Conservation (phyloP, 2,888 invertebrate genomes). For the Scaptomyza flava region DNA sequence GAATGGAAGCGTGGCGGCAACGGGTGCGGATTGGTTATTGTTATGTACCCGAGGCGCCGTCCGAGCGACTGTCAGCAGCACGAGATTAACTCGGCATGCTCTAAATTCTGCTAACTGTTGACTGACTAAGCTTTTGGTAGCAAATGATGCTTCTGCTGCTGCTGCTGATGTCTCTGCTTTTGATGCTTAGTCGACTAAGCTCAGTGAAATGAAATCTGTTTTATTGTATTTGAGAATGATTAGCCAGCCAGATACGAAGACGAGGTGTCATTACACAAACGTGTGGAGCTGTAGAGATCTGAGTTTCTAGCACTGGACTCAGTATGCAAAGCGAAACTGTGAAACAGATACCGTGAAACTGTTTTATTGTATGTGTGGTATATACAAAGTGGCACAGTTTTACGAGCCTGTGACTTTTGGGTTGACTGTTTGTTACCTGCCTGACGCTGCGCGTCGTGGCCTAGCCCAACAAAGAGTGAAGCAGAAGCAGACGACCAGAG, state of each 20-base stretch:
- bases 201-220: slow-evolving; percentile 60
- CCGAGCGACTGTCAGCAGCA: slow-evolving; percentile 51
- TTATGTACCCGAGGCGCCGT: slow-evolving; percentile 49
- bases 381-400: slow-evolving; percentile 63
- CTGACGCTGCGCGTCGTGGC: slow-evolving; percentile 27
- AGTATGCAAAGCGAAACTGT: slow-evolving; percentile 50
- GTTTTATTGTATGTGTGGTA: slow-evolving; percentile 12
- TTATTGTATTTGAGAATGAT: slow-evolving; percentile 78
- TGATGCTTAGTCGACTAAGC: slow-evolving; percentile 32
- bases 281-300: slow-evolving; percentile 28
- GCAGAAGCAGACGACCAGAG: slow-evolving; percentile 36
- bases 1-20: not conserved
- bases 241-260: slow-evolving; percentile 64
- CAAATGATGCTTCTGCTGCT: slow-evolving; percentile 46
- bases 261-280: slow-evolving; percentile 61
- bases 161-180: not conserved
- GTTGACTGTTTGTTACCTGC: slow-evolving; percentile 53
- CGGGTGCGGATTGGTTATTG: slow-evolving; percentile 23
- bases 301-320: slow-evolving; percentile 8
- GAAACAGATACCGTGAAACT: slow-evolving; percentile 18
- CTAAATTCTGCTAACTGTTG: slow-evolving; percentile 59
- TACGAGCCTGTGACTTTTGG: slow-evolving; percentile 63
- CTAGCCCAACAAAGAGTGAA: slow-evolving; percentile 68
- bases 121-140: slow-evolving; percentile 75
- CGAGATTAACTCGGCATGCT: slow-evolving; percentile 64